Base-by-base conservation (phyloP, 2,888 invertebrate species). In the Orthosia gracilis region DNA sequence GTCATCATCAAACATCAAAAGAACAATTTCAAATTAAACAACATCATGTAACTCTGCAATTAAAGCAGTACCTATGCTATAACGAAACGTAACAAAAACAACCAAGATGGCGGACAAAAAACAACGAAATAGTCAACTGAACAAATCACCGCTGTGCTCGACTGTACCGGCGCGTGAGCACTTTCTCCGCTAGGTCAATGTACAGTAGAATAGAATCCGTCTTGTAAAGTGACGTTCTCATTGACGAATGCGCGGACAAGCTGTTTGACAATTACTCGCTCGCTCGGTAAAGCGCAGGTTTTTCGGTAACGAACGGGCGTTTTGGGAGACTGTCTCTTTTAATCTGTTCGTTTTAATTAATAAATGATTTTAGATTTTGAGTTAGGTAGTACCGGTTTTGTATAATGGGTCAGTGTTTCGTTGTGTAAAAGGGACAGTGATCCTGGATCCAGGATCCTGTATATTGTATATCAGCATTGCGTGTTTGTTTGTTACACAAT, bases 141-240 rank as follows among this genome's bases (percentile, higher is more conserved):
- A 40, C n/a, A 71, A 68, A 74, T 18, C 65, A 73, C 76, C 61
- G 73, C 63, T 69, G 80, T 52, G 62, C 57, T 13, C 64, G 73
- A 58, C 64, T 15, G 79, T 85, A 85, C 82, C n/a, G 13, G 73
- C 80, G 81, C 80, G 59, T 75, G 80, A 73, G 77, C 70, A 89
- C 89, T 89, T 89, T 89, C 89, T 84, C 89, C 71, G 70, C 80
- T 87, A 89, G 89, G 89, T 89, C 89, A 84, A 77, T 76, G 87
- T 59, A 86, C 85, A 85, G 69, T 69, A 55, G 79, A 81, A 68
- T 70, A 67, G 55, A 73, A 67, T 80, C 81, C 77, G 73, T 82
- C 61, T 80, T 66, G 31, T 73, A 59, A 69, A 59, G 80, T 21
- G 0, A 40, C 13, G 57, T 58, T 52, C 18, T 11, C 62, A 57